Evolutionary conservation across 2,797 vertebrate species (phyloP).

Genomic region (Cercopithecus mitis): DNA sequence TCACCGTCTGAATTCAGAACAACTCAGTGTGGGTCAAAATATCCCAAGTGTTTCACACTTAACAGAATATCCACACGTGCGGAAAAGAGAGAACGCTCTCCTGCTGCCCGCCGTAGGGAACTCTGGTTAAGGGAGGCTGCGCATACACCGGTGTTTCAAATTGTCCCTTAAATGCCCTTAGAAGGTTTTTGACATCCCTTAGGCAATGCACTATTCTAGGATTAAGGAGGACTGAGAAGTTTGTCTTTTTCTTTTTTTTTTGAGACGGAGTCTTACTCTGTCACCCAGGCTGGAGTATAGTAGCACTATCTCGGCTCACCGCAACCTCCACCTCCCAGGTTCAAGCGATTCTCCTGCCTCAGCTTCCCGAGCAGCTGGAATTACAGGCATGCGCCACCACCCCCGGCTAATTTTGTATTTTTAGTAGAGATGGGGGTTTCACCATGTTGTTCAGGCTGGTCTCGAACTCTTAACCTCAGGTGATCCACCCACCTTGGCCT

Average conservation of each 20-base stretch:
- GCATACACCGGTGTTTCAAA: neutral
- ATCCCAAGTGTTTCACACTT: neutral
- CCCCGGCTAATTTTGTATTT: neutral
- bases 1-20: neutral
- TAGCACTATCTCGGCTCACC: too few species aligned
- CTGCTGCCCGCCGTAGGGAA: rapidly evolving
- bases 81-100: too few species aligned
- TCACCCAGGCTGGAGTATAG: too few species aligned
- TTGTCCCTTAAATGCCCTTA: neutral
- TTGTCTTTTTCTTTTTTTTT: neutral
- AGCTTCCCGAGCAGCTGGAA: too few species aligned
- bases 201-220: rapidly evolving
- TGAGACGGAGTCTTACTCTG: too few species aligned
- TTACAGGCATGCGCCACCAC: too few species aligned
- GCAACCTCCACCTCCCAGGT: too few species aligned
- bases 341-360: too few species aligned
- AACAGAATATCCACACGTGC: neutral
- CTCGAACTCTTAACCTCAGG: neutral
- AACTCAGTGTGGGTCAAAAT: neutral
- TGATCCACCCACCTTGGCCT: too few species aligned
- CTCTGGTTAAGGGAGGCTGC: neutral
- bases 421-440: neutral
- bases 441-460: neutral
- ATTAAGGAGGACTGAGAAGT: neutral
- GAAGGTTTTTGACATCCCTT: neutral